Conservation (phyloP, 1,140 invertebrate species). For the Dreissena rostriformis region DNA sequence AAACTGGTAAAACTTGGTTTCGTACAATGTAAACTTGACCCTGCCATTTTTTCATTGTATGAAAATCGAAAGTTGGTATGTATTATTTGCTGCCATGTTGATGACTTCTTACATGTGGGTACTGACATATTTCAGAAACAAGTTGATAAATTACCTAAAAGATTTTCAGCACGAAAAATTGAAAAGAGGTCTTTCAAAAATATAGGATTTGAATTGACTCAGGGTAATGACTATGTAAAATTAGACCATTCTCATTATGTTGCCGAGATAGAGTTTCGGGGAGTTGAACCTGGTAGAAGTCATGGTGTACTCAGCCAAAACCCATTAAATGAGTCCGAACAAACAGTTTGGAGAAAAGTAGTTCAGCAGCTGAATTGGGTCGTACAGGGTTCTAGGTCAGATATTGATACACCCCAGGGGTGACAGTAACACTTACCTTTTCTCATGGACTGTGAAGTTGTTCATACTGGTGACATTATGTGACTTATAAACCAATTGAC, state of each 20-base stretch:
- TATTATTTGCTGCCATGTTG: conserved; percentile 42
- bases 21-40: too few species aligned
- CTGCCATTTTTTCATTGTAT: conserved; percentile 18
- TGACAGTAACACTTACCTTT: too few species aligned
- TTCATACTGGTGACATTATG: too few species aligned
- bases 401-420: too few species aligned
- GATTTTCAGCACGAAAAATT: conserved; percentile 58
- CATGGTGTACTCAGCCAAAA: too few species aligned
- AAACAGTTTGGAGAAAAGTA: conserved; percentile 19
- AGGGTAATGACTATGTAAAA: conserved; percentile 29
- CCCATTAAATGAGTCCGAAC: too few species aligned
- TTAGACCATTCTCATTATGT: conserved; percentile 59
- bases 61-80: background rate
- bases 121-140: too few species aligned
- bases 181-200: conserved; percentile 45
- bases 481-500: too few species aligned
- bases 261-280: too few species aligned
- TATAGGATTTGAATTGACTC: conserved; percentile 50
- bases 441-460: too few species aligned
- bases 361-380: conserved; percentile 56
- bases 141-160: conserved; percentile 29
- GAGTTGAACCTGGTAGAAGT: too few species aligned
- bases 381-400: conserved; percentile 47
- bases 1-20: conserved; percentile 44
- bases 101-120: conserved; percentile 55